A percentile compares a stretch with the other conserved stretches of the same genome.
These are phyloP conservation scores for Centropus bengalensis DNA, from an alignment of 2,113 vertebrate species.

Conservation along the genomic window DNA sequence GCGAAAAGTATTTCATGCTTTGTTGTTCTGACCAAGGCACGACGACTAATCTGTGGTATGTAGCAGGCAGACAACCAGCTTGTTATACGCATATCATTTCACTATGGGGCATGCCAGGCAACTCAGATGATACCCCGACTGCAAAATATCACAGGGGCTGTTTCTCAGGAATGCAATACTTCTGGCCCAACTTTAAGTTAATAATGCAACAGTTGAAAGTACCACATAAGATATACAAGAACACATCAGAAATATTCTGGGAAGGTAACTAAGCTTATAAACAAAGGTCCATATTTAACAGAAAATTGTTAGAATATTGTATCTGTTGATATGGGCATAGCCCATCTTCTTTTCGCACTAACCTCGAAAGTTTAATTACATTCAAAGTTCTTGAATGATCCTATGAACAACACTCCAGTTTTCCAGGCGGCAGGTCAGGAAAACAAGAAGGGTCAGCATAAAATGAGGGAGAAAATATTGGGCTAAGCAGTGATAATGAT, in stretches of 20 bases:
- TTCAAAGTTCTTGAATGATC: background rate
- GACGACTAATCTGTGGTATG: slow-evolving; percentile 55
- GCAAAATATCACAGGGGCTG: background rate
- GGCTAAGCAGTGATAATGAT: background rate
- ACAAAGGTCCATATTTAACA: background rate
- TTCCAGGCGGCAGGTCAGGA: background rate
- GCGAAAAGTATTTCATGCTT: background rate
- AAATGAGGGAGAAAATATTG: background rate
- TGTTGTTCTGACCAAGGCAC: background rate
- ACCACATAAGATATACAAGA: background rate
- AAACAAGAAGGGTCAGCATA: background rate
- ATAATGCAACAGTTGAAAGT: slow-evolving; percentile 16
- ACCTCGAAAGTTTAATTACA: background rate
- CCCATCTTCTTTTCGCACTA: background rate
- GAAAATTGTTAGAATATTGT: background rate
- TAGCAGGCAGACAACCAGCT: slow-evolving; percentile 53
- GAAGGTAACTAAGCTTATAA: background rate
- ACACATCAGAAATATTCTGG: background rate
- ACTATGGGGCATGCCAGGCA: slow-evolving; percentile 33
- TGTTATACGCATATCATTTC: slow-evolving; percentile 49
- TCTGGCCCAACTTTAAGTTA: background rate
- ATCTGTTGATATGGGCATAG: background rate
- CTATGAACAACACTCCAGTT: background rate
- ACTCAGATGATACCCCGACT: background rate
- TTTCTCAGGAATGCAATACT: slow-evolving; percentile 4